A percentile compares a stretch with the other conserved stretches of the same genome.
Evolutionary conservation across 2,797 vertebrate species (phyloP).

Genomic region (Heteromormyrus szaboi): DNA sequence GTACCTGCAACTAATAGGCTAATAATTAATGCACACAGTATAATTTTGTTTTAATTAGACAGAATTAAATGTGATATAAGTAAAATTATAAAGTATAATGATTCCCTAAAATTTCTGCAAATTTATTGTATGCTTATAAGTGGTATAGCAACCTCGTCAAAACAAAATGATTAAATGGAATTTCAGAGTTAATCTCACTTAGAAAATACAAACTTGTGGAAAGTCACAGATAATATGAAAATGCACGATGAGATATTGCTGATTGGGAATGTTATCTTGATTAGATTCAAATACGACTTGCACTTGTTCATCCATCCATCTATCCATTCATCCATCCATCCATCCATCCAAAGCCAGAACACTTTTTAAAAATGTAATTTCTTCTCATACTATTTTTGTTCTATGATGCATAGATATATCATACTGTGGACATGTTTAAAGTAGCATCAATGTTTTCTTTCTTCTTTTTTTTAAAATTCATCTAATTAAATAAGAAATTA

Average conservation of each 20-base stretch:
- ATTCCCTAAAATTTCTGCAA: constrained; percentile 4
- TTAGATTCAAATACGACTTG: background rate
- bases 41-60: constrained; percentile 36
- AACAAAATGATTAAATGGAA: background rate
- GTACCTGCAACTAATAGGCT: constrained; percentile 29
- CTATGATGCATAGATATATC: background rate
- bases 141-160: constrained; percentile 6
- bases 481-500: background rate
- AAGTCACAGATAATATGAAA: background rate
- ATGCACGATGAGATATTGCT: background rate
- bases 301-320: background rate
- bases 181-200: background rate
- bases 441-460: background rate
- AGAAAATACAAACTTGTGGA: background rate
- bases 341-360: background rate
- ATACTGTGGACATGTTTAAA: background rate
- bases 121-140: constrained; percentile 1
- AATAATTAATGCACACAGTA: constrained; percentile 37
- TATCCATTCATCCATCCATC: background rate
- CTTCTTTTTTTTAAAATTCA: background rate
- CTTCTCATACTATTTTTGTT: background rate
- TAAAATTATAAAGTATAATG: constrained; percentile 4
- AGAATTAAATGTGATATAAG: constrained; percentile 30
- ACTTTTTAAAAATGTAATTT: background rate
- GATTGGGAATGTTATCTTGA: background rate